These are phyloP conservation scores for Oscheius sp. DNA, from an alignment of 2,888 invertebrate species.

Conservation along the genomic window DNA sequence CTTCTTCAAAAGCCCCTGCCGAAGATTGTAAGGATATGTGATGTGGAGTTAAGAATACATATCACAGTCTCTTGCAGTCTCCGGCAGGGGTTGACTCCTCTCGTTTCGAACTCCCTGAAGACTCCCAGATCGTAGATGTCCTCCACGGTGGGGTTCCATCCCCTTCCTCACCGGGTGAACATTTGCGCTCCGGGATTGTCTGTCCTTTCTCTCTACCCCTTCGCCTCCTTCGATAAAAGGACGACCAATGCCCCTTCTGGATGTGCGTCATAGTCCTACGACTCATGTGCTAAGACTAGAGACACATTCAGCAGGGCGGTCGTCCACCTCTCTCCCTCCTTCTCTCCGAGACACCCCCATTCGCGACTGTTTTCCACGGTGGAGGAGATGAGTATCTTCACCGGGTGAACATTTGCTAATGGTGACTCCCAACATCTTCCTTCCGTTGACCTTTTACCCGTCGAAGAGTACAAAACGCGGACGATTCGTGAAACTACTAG, in stretches of 20 bases:
- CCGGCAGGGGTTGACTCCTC: background rate
- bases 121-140: slow-evolving; percentile 2
- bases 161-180: slow-evolving; percentile 19
- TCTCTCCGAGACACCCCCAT: slow-evolving; percentile 11
- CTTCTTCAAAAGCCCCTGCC: slow-evolving; percentile 5
- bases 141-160: background rate
- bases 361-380: slow-evolving; percentile 17
- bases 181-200: slow-evolving; percentile 24
- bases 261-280: slow-evolving; percentile 50
- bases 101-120: background rate
- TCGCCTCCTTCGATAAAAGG: background rate
- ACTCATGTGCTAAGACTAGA: slow-evolving; percentile 49
- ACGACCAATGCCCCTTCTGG: slow-evolving; percentile 37
- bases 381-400: slow-evolving; percentile 17
- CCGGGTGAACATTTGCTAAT: slow-evolving; percentile 33
- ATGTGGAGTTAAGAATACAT: slow-evolving; percentile 1
- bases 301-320: slow-evolving; percentile 57
- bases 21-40: slow-evolving; percentile 10
- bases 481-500: background rate
- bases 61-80: slow-evolving; percentile 29
- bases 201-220: background rate
- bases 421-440: slow-evolving; percentile 6
- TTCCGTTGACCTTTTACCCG: background rate
- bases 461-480: background rate
- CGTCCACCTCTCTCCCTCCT: background rate